Evolutionary conservation across 2,113 vertebrate species (phyloP).

Genomic region (Numenius arquata): DNA sequence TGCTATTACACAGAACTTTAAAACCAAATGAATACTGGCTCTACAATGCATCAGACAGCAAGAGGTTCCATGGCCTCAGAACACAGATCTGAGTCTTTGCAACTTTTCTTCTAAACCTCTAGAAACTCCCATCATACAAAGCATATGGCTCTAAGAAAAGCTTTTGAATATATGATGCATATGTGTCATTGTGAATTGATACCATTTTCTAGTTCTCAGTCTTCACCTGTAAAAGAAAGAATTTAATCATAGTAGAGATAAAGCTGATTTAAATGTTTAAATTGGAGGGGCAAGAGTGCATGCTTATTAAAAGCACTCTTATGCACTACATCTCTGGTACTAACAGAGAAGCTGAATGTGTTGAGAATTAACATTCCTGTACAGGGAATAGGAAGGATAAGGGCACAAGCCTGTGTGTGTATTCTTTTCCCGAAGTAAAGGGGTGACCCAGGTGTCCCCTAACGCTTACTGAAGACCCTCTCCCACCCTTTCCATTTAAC

Average conservation of each 20-base stretch:
- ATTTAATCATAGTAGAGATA: not conserved
- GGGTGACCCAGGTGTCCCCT: too few relatives aligned
- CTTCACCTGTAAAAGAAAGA: not conserved
- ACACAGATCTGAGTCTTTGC: not conserved
- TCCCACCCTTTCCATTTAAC: not conserved
- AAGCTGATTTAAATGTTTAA: not conserved
- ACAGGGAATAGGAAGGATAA: not conserved
- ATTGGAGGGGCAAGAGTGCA: rapidly evolving
- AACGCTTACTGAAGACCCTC: not conserved
- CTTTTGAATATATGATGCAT: not conserved
- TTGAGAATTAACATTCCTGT: not conserved
- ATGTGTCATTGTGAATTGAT: not conserved
- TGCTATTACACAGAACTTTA: not conserved
- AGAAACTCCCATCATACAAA: not conserved
- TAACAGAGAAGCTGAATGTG: not conserved
- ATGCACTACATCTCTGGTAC: not conserved
- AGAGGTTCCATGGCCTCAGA: not conserved
- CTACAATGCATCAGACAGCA: not conserved
- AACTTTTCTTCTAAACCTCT: not conserved
- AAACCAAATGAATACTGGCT: not conserved
- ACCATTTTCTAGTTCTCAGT: not conserved
- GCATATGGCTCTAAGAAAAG: not conserved
- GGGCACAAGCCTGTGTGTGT: not conserved
- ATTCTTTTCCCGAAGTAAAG: not conserved
- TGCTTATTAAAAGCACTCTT: not conserved